Percentiles rank a stretch among this genome's conserved stretches.
These are phyloP conservation scores for Lagopus leucura DNA, from an alignment of 2,113 vertebrate genomes.

Conservation along the genomic window DNA sequence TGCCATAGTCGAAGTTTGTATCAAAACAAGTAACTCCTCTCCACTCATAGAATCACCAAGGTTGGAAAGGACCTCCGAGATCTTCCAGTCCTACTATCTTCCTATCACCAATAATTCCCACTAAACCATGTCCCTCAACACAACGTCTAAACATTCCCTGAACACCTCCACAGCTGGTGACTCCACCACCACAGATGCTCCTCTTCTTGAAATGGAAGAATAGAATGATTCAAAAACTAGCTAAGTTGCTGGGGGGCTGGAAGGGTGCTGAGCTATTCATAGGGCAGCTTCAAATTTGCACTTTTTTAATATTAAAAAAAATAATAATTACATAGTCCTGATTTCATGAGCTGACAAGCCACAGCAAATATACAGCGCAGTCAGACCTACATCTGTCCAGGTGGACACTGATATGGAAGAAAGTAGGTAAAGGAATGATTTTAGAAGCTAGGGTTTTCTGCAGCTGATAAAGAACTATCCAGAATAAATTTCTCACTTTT, in stretches of 20 bases:
- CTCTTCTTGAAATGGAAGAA: neutral
- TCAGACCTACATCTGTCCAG: neutral
- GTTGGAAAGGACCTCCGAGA: no score
- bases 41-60: neutral
- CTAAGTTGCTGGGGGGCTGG: neutral
- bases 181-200: neutral
- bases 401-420: neutral
- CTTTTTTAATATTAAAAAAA: neutral
- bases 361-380: neutral
- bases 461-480: neutral
- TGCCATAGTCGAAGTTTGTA: neutral
- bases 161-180: no score
- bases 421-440: neutral
- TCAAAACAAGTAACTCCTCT: neutral
- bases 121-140: no score
- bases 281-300: neutral
- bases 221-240: neutral
- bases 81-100: no score
- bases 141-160: no score
- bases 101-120: no score
- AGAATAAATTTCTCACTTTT: fast-evolving
- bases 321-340: neutral
- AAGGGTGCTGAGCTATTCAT: neutral
- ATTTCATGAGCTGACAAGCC: neutral
- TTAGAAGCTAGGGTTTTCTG: neutral